Conservation (phyloP, 2,888 invertebrate species). For the Cataglyphis rosenhaueri region DNA sequence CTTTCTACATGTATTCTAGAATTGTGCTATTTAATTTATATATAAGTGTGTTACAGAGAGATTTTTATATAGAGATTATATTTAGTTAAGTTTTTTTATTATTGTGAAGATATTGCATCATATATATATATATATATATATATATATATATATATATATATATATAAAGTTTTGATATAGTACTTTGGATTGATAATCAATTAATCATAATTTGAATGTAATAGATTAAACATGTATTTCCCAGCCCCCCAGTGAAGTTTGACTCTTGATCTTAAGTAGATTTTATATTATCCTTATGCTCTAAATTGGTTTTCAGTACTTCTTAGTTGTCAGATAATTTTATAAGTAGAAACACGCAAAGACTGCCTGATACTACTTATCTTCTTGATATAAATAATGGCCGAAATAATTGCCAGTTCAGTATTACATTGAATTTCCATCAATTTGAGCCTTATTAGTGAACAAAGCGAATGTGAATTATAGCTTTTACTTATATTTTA, state of each 20-base stretch:
- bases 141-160: no score
- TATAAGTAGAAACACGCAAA: conserved; percentile 76
- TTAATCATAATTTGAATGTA: conserved; percentile 9
- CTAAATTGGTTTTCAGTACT: conserved; percentile 75
- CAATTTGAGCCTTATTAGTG: conserved; percentile 28
- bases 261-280: conserved; percentile 73
- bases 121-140: not conserved
- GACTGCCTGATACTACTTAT: conserved; percentile 82
- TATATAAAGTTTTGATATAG: not conserved
- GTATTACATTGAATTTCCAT: conserved; percentile 73
- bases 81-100: not conserved
- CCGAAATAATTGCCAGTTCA: conserved; percentile 79
- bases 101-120: not conserved
- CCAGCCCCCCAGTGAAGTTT: conserved; percentile 68
- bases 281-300: conserved; percentile 71
- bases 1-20: not conserved
- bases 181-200: not conserved
- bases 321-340: conserved; percentile 80
- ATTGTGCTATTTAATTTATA: not conserved
- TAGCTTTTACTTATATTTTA: no score
- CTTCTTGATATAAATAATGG: conserved; percentile 82
- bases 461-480: not conserved
- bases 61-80: not conserved
- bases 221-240: conserved; percentile 63
- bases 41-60: not conserved